phyloP scores from a whole-genome alignment of 2,888 invertebrate genomes.

The Minunthozetes semirufus region DNA sequence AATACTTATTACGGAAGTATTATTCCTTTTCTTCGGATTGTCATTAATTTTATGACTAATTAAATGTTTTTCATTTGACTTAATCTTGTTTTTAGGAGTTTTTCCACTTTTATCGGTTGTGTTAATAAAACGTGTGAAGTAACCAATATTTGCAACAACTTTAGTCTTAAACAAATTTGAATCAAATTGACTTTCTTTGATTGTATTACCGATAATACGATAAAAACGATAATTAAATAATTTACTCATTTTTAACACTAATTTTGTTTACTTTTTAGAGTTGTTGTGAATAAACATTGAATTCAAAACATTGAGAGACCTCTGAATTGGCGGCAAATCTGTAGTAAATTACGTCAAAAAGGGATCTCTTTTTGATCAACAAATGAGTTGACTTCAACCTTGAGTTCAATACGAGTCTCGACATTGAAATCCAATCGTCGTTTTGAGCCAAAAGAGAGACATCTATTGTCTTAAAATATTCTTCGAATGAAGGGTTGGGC shows the following conservation, averaged over 20 bases:
- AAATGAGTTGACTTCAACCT: too few relatives aligned
- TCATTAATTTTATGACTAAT: not conserved
- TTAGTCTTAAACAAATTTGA: not conserved
- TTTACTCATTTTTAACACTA: conserved; percentile 9
- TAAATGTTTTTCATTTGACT: not conserved
- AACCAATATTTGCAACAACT: not conserved
- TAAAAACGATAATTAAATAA: conserved; percentile 3
- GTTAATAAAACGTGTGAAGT: not conserved
- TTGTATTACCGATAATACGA: not conserved
- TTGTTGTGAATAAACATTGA: too few relatives aligned
- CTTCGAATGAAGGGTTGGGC: too few relatives aligned
- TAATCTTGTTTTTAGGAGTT: not conserved
- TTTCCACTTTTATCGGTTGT: not conserved
- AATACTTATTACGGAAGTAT: not conserved
- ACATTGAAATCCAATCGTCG: too few relatives aligned
- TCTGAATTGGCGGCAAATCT: too few relatives aligned
- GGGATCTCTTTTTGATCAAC: not conserved
- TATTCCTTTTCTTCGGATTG: not conserved
- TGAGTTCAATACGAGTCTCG: too few relatives aligned
- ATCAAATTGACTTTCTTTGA: not conserved
- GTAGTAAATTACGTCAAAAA: too few relatives aligned
- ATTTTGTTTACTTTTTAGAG: too few relatives aligned
- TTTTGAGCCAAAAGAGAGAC: too few relatives aligned
- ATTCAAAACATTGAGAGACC: too few relatives aligned
- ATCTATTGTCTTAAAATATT: too few relatives aligned